Conservation (phyloP, 2,888 invertebrate genomes). For the Stenurella melanura region DNA sequence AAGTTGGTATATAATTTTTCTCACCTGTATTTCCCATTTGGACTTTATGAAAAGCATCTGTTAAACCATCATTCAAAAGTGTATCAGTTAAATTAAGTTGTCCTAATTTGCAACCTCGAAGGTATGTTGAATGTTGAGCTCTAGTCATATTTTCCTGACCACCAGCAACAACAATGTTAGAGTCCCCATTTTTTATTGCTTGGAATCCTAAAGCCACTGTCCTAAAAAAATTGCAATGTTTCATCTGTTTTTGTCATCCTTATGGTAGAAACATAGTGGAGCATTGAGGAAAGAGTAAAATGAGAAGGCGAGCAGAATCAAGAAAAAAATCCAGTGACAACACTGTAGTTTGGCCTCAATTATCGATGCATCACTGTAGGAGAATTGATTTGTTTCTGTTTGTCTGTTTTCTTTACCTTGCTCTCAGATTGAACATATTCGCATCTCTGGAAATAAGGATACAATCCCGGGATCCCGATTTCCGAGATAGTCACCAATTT, state of each 20-base stretch:
- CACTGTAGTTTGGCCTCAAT: too few species aligned
- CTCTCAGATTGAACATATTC: too few species aligned
- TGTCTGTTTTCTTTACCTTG: too few species aligned
- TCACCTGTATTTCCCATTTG: conserved; percentile 88
- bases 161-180: conserved; percentile 82
- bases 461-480: too few species aligned
- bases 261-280: not conserved
- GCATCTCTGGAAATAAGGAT: too few species aligned
- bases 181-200: conserved; percentile 81
- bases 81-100: conserved; percentile 79
- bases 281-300: too few species aligned
- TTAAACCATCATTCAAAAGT: conserved; percentile 82
- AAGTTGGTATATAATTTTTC: too few species aligned
- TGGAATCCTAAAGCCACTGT: conserved; percentile 81
- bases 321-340: too few species aligned
- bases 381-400: too few species aligned
- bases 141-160: conserved; percentile 90
- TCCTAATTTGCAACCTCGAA: conserved; percentile 84
- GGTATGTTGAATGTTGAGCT: conserved; percentile 80
- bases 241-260: not conserved
- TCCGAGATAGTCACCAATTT: too few species aligned
- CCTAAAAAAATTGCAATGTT: conserved; percentile 68
- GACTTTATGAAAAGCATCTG: conserved; percentile 81
- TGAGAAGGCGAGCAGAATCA: too few species aligned
- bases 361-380: too few species aligned